Evolutionary conservation across 2,797 vertebrate genomes (phyloP).

Genomic region (Pantherophis vulpinus): DNA sequence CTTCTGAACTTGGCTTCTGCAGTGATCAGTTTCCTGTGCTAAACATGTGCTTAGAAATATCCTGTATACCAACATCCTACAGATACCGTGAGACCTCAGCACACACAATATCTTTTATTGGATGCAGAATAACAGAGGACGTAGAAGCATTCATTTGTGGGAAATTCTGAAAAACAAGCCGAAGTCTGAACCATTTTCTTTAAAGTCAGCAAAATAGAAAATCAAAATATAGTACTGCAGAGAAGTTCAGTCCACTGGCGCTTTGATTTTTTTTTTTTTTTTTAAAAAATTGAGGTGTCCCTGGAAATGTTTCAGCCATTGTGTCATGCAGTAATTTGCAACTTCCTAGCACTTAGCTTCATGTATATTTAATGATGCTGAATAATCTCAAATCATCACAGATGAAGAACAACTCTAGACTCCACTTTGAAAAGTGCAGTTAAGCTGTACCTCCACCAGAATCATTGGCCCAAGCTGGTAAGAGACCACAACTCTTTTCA

Average conservation of each 20-base stretch:
- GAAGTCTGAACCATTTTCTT: neutral
- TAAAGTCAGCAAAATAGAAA: constrained; percentile 5
- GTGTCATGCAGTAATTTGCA: constrained; percentile 1
- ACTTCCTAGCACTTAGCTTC: constrained; percentile 17
- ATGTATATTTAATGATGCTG: constrained; percentile 30
- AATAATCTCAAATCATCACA: constrained; percentile 2
- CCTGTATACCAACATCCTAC: neutral
- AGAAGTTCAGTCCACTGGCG: neutral
- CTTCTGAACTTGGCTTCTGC: neutral
- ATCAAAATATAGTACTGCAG: neutral
- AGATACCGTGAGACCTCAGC: neutral
- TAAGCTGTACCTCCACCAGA: neutral
- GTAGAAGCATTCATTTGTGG: neutral
- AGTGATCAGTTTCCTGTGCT: neutral
- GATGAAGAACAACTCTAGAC: neutral
- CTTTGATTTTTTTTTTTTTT: neutral
- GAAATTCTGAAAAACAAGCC: neutral
- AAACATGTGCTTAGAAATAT: neutral
- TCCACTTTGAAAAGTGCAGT: constrained; percentile 3
- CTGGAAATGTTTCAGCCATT: constrained; percentile 14
- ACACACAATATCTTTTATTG: neutral
- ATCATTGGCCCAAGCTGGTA: neutral
- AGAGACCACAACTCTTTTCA: neutral
- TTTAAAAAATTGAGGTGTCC: neutral
- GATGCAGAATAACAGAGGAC: neutral